Conservation (phyloP, 2,113 vertebrate species). For the Argyrosomus japonicus region DNA sequence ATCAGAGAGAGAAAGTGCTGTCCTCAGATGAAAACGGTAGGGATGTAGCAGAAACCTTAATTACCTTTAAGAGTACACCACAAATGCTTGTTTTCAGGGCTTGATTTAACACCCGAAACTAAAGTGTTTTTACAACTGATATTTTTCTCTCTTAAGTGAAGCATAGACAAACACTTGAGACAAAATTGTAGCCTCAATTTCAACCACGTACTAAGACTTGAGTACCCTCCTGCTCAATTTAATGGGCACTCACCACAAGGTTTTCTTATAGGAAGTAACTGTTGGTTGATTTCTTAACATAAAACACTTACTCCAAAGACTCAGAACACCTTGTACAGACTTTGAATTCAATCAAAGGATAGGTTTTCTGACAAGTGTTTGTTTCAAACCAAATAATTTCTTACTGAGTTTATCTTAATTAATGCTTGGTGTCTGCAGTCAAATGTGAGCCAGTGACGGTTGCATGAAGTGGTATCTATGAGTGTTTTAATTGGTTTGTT, state of each 20-base stretch:
- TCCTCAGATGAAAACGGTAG: not conserved
- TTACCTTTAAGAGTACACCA: constrained; percentile 18
- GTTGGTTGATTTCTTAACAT: constrained; percentile 29
- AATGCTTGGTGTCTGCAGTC: constrained; percentile 70
- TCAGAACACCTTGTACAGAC: constrained; percentile 47
- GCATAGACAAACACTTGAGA: constrained; percentile 39
- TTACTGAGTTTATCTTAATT: constrained; percentile 71
- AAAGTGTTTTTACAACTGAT: constrained; percentile 10
- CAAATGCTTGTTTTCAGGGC: not conserved
- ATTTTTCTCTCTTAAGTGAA: constrained; percentile 37
- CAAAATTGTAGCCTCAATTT: constrained; percentile 52
- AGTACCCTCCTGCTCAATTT: constrained; percentile 35
- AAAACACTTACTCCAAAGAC: constrained; percentile 42
- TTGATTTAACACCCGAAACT: constrained; percentile 26
- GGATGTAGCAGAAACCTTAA: not conserved
- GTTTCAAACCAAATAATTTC: constrained; percentile 40
- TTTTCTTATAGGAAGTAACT: constrained; percentile 44
- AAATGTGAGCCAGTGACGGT: constrained; percentile 63
- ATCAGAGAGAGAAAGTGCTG: not conserved
- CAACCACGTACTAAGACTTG: constrained; percentile 13
- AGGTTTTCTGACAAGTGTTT: constrained; percentile 38
- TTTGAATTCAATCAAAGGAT: constrained; percentile 66
- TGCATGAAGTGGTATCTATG: constrained; percentile 52
- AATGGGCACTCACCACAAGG: constrained; percentile 47
- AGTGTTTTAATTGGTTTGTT: constrained; percentile 58